A percentile compares a stretch with the other conserved stretches of the same genome.
phyloP scores from a whole-genome alignment of 2,888 invertebrate genomes.

The Listrodromus nycthemerus region DNA sequence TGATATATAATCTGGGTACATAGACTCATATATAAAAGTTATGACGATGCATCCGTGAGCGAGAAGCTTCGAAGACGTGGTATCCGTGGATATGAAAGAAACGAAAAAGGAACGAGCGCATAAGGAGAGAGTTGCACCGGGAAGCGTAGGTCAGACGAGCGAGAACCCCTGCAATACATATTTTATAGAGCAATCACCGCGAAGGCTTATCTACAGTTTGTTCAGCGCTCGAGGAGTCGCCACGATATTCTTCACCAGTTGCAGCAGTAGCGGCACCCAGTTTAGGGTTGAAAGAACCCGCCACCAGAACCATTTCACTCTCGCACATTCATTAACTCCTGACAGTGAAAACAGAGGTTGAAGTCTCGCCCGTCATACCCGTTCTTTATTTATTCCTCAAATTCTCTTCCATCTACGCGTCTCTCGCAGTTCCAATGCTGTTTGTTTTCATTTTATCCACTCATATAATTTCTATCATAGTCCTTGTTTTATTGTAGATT shows the following conservation, averaged over 20 bases:
- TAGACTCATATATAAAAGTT: slow-evolving; percentile 48
- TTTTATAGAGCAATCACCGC: slow-evolving; percentile 83
- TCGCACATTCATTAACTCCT: slow-evolving; percentile 57
- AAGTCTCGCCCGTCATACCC: not conserved
- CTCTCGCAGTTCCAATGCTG: not conserved
- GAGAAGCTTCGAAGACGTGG: slow-evolving; percentile 48
- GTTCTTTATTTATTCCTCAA: slow-evolving; percentile 12
- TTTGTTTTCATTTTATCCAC: not conserved
- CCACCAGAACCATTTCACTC: slow-evolving; percentile 68
- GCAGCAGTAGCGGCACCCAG: slow-evolving; percentile 42
- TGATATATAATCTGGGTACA: slow-evolving; percentile 10
- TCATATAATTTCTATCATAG: not conserved
- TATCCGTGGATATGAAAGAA: slow-evolving; percentile 20
- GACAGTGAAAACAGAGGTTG: slow-evolving; percentile 40
- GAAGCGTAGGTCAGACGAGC: slow-evolving; percentile 45
- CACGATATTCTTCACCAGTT: slow-evolving; percentile 25
- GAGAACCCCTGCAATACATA: slow-evolving; percentile 76
- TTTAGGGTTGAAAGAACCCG: slow-evolving; percentile 60
- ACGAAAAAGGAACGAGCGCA: slow-evolving; percentile 34
- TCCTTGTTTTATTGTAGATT: not conserved
- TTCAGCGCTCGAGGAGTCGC: slow-evolving; percentile 75
- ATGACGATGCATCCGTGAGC: slow-evolving; percentile 51
- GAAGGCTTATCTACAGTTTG: slow-evolving; percentile 83
- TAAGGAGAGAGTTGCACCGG: slow-evolving; percentile 24
- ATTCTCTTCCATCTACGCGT: not conserved